Conservation (phyloP, 2,797 vertebrate genomes). For the Pelobates cultripes region DNA sequence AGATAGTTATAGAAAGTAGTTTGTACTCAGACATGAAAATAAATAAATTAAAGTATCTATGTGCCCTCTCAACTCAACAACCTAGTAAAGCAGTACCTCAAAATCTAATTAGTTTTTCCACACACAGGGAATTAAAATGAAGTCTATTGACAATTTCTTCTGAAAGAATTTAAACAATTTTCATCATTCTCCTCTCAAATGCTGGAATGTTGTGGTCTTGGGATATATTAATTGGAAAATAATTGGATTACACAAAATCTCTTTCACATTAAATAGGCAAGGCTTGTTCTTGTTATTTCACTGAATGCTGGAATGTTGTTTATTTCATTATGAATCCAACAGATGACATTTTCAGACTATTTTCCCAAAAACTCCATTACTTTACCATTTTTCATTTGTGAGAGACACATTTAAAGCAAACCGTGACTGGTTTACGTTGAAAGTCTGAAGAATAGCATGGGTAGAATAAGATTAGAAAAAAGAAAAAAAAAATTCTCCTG, state of each 20-base stretch:
- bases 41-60: too few species aligned
- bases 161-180: not conserved
- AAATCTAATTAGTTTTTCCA: not conserved
- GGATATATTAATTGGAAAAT: conserved; percentile 14
- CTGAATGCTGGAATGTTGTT: conserved; percentile 1
- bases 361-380: too few species aligned
- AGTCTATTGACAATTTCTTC: not conserved
- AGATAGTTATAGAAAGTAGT: too few species aligned
- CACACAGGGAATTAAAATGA: not conserved
- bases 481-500: too few species aligned
- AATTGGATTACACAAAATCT: conserved; percentile 19
- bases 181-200: not conserved
- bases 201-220: conserved; percentile 27
- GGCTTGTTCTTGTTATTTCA: conserved; percentile 12
- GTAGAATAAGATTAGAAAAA: too few species aligned
- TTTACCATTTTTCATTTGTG: not conserved
- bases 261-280: conserved; percentile 15
- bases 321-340: not conserved
- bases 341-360: not conserved
- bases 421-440: not conserved
- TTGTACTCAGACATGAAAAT: too few species aligned
- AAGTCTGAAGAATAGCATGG: too few species aligned
- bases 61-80: too few species aligned
- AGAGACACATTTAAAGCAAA: not conserved
- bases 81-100: not conserved